Conservation (phyloP, 1,140 invertebrate genomes). For the Magallana gigas region DNA sequence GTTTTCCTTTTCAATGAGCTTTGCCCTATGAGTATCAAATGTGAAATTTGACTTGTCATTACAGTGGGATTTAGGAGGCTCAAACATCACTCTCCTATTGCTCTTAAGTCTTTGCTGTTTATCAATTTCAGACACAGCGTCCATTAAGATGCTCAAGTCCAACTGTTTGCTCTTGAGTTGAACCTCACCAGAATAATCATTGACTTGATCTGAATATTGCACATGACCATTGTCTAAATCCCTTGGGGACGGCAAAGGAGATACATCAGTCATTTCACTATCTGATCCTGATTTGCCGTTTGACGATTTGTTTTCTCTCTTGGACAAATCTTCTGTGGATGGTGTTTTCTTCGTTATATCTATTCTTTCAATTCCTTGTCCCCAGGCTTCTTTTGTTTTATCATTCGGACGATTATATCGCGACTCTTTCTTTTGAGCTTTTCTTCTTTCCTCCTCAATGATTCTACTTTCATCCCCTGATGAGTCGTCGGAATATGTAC, state of each 20-base stretch:
- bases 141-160: slow-evolving; percentile 76
- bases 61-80: slow-evolving; percentile 61
- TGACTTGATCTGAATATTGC: slow-evolving; percentile 47
- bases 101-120: slow-evolving; percentile 66
- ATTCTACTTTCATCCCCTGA: slow-evolving; percentile 55
- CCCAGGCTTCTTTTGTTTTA: slow-evolving; percentile 40
- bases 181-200: slow-evolving; percentile 60
- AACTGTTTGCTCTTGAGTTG: slow-evolving; percentile 64
- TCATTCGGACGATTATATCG: slow-evolving; percentile 46
- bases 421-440: slow-evolving; percentile 7
- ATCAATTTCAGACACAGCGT: slow-evolving; percentile 76
- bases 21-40: slow-evolving; percentile 68
- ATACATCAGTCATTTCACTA: slow-evolving; percentile 78
- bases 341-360: slow-evolving; percentile 37
- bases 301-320: slow-evolving; percentile 48
- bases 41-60: slow-evolving; percentile 69
- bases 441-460: slow-evolving; percentile 50
- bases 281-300: slow-evolving; percentile 61
- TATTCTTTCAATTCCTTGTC: slow-evolving; percentile 11
- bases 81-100: slow-evolving; percentile 74
- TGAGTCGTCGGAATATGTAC: slow-evolving; percentile 64
- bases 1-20: slow-evolving; percentile 76
- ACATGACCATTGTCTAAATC: slow-evolving; percentile 51
- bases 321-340: slow-evolving; percentile 26
- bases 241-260: slow-evolving; percentile 72